Conservation (phyloP, 1,140 invertebrate species). For the Phthorimaea operculella region DNA sequence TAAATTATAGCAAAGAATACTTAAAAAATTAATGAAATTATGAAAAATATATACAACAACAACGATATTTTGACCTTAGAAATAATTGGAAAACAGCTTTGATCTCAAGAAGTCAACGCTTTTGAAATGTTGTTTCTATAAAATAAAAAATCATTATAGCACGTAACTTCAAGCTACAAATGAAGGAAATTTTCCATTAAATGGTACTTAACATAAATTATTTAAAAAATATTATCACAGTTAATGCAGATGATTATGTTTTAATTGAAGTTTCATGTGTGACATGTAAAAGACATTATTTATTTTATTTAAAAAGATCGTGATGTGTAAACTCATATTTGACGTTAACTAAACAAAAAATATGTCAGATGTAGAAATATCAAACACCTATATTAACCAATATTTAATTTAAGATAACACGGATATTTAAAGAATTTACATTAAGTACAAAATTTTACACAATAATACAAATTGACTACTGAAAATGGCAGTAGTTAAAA, state of each 20-base stretch:
- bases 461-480: not conserved
- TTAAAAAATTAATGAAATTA: no score
- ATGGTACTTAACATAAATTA: not conserved
- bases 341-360: not conserved
- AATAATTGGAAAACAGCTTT: no score
- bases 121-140: no score
- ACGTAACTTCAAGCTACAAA: no score
- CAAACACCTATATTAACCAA: not conserved
- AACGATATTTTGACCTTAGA: no score
- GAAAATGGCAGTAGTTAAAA: conserved; percentile 3
- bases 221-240: conserved; percentile 2
- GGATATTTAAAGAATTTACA: no score
- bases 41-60: no score
- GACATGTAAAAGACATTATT: not conserved
- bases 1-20: no score
- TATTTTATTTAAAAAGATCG: not conserved
- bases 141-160: no score
- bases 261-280: not conserved
- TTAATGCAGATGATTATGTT: not conserved
- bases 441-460: no score
- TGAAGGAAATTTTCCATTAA: not conserved
- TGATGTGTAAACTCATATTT: not conserved
- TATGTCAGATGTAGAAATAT: not conserved
- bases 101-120: no score
- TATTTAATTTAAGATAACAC: not conserved